Base-by-base conservation (phyloP, 2,797 vertebrate species). In the Alcedo quadribrachys region DNA sequence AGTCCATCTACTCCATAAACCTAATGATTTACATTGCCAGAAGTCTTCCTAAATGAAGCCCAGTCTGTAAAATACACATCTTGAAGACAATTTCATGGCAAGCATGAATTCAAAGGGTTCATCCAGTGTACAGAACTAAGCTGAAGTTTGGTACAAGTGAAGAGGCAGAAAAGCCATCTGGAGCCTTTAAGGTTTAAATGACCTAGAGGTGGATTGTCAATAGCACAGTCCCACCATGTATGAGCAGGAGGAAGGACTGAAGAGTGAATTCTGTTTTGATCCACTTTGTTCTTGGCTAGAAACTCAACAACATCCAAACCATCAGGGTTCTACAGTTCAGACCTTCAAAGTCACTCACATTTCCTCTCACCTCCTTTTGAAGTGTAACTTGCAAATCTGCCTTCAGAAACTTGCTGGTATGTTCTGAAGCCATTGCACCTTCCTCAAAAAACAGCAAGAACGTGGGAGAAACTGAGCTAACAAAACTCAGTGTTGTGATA, bases 171-270 rank as follows among this genome's bases (percentile, higher is more conserved):
- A 67, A 80, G 43, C 21, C 35, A 25, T 45, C 82, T 40, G 8
- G 9, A 43, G 21, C 69, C 33, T 37, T 66, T 24, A 55, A 84
- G 74, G 63, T 75, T 15, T 48, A 55, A 57, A 68, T 4, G 24
- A 48, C 1, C 2, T 0, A n/a, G 33, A 32, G 20, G 30, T 2
- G 2, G 27, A 33, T n/a, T 40, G 19, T 13, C 32, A 55, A 77
- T 46, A 45, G 55, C 9, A 46, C 20, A 19, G 51, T 21, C 11
- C 55, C 25, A 9, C n/a, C 25, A 9, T 1, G 15, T 2, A 28
- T 0, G 2, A 74, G 48, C 35, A 83, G 30, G 17, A 60, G 22
- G 55, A 69, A 66, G 54, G 53, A 35, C 2, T 7, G 30, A 63
- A 51, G 54, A 51, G 19, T 35, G 37, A 62, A 63, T 58, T 37